These are phyloP conservation scores for Eretmochelys imbricata DNA, from an alignment of 2,113 vertebrate genomes.

Conservation along the genomic window DNA sequence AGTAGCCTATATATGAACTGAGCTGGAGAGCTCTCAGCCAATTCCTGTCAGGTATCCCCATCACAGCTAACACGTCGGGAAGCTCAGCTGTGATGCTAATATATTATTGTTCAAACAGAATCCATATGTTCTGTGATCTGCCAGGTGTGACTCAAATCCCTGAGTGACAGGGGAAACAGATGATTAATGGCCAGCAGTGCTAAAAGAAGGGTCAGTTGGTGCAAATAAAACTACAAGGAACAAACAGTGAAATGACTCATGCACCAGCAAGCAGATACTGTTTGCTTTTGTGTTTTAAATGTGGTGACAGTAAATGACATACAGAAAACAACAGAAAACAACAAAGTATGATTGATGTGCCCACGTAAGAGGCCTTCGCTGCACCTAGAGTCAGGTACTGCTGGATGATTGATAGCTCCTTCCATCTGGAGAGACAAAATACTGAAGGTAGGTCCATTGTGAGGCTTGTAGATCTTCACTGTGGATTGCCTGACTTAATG, in stretches of 20 bases:
- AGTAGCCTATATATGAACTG: neutral
- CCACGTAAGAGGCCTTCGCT: rapidly evolving
- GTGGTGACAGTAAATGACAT: too few species aligned
- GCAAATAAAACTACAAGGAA: neutral
- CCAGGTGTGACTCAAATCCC: neutral
- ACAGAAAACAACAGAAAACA: rapidly evolving
- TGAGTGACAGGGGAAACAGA: too few species aligned
- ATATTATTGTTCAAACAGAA: neutral
- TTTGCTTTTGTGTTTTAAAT: neutral
- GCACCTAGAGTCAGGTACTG: neutral
- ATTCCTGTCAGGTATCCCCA: rapidly evolving
- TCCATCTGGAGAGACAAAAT: neutral
- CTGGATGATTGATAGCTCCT: neutral
- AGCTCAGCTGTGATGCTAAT: rapidly evolving
- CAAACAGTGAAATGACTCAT: neutral
- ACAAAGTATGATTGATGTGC: neutral
- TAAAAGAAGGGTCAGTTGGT: neutral
- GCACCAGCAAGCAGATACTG: neutral
- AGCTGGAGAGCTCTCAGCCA: neutral
- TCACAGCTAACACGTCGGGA: neutral
- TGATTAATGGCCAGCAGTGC: neutral
- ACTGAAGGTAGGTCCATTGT: neutral
- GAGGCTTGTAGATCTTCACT: rapidly evolving
- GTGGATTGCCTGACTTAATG: neutral
- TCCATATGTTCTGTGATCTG: rapidly evolving